These are phyloP conservation scores for Pyxicephalus adspersus DNA, from an alignment of 2,113 vertebrate genomes.

Conservation along the genomic window DNA sequence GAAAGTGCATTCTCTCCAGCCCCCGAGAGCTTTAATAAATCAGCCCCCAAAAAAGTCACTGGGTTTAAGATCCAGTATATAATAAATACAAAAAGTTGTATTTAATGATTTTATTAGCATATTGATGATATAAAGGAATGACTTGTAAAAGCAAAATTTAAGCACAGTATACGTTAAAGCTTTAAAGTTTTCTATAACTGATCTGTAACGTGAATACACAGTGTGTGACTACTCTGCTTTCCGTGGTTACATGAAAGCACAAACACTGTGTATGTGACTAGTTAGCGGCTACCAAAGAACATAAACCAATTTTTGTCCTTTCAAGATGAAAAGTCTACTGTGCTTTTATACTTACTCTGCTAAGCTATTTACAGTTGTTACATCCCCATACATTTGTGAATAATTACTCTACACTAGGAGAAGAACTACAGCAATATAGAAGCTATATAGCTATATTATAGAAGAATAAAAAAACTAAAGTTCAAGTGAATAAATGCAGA, in stretches of 20 bases:
- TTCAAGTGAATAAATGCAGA: no score
- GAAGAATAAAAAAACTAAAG: no score
- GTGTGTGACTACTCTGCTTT: neutral
- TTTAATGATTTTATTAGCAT: no score
- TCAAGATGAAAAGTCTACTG: constrained; percentile 14
- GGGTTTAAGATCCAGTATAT: no score
- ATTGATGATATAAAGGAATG: no score
- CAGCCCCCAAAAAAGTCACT: no score
- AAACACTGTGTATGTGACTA: neutral
- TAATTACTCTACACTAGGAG: neutral
- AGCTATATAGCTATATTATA: no score
- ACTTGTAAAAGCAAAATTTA: no score
- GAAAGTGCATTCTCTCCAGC: no score
- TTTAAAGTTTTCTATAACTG: neutral
- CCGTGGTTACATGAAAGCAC: neutral
- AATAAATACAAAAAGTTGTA: no score
- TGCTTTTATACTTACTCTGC: constrained; percentile 32
- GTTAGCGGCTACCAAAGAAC: neutral
- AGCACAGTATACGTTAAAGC: no score
- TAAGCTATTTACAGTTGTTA: neutral
- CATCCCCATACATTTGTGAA: constrained; percentile 22
- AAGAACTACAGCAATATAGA: constrained; percentile 12
- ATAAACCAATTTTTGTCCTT: constrained; percentile 4
- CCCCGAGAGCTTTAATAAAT: no score
- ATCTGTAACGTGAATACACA: neutral